Conservation (phyloP, 2,888 invertebrate genomes). For the Lycia hirtaria region DNA sequence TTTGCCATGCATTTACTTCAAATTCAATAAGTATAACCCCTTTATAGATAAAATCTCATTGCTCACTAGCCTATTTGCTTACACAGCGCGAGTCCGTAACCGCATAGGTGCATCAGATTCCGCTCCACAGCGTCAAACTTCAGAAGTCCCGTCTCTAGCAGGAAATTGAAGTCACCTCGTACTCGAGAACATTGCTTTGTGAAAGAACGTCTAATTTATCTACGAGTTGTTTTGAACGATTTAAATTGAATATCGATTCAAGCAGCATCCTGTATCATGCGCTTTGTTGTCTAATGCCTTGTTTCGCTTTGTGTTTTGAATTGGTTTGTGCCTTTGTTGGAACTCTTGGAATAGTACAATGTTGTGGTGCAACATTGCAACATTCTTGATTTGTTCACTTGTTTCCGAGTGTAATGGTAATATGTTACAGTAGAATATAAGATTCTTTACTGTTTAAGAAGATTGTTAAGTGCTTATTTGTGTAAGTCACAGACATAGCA, state of each 20-base stretch:
- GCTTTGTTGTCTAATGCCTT: conserved; percentile 49
- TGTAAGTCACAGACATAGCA: too few relatives aligned
- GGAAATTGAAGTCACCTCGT: conserved; percentile 84
- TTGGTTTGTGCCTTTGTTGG: conserved; percentile 36
- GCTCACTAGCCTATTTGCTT: conserved; percentile 77
- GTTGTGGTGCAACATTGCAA: conserved; percentile 31
- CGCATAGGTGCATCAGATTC: conserved; percentile 76
- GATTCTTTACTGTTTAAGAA: too few relatives aligned
- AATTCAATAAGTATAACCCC: too few relatives aligned
- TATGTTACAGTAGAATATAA: not conserved
- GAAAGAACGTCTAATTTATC: conserved; percentile 84
- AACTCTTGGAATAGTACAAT: conserved; percentile 39
- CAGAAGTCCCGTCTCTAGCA: conserved; percentile 69
- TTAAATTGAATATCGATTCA: conserved; percentile 82
- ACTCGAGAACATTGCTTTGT: conserved; percentile 78
- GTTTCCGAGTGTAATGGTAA: conserved; percentile 18
- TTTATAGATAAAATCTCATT: too few relatives aligned
- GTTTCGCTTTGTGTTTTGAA: conserved; percentile 40
- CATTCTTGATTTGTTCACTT: conserved; percentile 33
- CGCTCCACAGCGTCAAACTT: conserved; percentile 69
- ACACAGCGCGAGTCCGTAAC: conserved; percentile 64
- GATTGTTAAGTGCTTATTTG: too few relatives aligned
- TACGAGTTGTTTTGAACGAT: conserved; percentile 73
- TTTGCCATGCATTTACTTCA: too few relatives aligned
- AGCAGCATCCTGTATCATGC: conserved; percentile 50